Evolutionary conservation across 2,888 invertebrate species (phyloP).

Genomic region (Creontiades dilutus): DNA sequence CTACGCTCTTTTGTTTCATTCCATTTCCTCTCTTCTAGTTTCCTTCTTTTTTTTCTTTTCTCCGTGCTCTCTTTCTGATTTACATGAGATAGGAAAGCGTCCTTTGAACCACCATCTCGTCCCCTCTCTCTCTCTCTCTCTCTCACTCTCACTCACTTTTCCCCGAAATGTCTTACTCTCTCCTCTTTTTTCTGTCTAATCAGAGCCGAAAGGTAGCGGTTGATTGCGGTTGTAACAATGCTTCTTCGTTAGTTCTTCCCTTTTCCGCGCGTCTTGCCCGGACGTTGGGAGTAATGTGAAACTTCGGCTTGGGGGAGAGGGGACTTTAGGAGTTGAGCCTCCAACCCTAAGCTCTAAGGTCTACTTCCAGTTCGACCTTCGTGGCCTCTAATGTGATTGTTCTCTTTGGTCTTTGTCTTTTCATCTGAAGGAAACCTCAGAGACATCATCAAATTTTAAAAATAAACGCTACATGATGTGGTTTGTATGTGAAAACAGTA

Average conservation of each 20-base stretch:
- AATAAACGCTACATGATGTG: no score
- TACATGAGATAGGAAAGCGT: constrained; percentile 18
- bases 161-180: no score
- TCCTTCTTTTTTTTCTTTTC: not conserved
- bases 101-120: constrained; percentile 50
- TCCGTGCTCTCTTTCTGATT: constrained; percentile 24
- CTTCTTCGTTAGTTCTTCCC: constrained; percentile 46
- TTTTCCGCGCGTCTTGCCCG: not conserved
- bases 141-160: no score
- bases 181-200: constrained; percentile 59
- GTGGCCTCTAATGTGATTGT: no score
- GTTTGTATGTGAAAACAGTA: no score
- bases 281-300: not conserved
- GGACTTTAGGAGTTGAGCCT: no score
- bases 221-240: constrained; percentile 67
- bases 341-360: no score
- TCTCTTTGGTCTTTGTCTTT: no score
- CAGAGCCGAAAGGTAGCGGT: constrained; percentile 64
- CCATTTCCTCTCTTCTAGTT: constrained; percentile 26
- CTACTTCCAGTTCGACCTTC: no score
- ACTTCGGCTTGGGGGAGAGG: no score
- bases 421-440: no score
- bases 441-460: no score
- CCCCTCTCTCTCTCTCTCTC: not conserved
- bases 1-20: constrained; percentile 58